These are phyloP conservation scores for Phenganax stokvisi DNA, from an alignment of 92 coral and sea anemone genomes.

Conservation along the genomic window DNA sequence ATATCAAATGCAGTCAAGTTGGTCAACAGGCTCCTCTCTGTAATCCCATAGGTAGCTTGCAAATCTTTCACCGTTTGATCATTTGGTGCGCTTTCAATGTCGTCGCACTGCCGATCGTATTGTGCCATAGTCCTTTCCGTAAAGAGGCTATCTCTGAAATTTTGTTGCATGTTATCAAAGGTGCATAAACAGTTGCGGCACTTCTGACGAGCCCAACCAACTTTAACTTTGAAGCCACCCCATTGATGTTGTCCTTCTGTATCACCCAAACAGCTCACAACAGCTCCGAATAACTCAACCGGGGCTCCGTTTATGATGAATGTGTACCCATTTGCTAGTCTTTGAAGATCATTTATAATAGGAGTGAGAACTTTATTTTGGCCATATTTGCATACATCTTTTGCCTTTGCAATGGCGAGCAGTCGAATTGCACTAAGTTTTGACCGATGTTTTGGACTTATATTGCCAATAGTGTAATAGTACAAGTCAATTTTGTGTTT, in stretches of 20 bases:
- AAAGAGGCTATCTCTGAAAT: conserved; percentile 11
- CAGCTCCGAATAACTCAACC: conserved; percentile 16
- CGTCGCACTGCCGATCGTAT: conserved; percentile 21
- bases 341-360: conserved; percentile 20
- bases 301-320: conserved; percentile 10
- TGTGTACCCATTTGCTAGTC: neutral
- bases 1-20: conserved; percentile 16
- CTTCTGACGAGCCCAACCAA: conserved; percentile 28
- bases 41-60: conserved; percentile 5
- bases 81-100: conserved; percentile 30
- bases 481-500: conserved; percentile 22
- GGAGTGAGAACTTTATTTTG: conserved; percentile 20
- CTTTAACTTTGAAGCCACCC: conserved; percentile 18
- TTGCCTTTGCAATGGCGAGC: conserved; percentile 16
- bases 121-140: conserved; percentile 15
- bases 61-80: conserved; percentile 5
- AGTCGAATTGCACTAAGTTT: conserved; percentile 31
- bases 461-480: conserved; percentile 20
- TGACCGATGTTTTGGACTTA: conserved; percentile 16
- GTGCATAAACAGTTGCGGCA: conserved; percentile 33
- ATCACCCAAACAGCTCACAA: conserved; percentile 17
- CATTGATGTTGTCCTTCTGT: conserved; percentile 9
- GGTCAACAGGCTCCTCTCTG: conserved; percentile 5
- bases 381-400: conserved; percentile 13
- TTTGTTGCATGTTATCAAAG: conserved; percentile 15